These are phyloP conservation scores for Scaptomyza parva DNA, from an alignment of 2,888 invertebrate genomes.

Conservation along the genomic window DNA sequence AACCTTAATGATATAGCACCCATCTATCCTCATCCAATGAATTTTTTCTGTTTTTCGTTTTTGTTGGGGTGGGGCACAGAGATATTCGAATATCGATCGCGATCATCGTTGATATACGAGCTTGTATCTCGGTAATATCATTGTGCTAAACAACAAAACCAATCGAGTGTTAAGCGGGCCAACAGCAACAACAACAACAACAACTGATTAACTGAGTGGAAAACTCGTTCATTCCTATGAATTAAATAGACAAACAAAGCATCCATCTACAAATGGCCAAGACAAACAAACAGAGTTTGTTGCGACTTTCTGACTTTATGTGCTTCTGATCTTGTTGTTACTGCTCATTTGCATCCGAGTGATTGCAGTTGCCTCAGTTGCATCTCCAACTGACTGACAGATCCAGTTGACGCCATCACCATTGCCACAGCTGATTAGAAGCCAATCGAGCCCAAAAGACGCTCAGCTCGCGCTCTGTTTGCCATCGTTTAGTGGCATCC, in stretches of 20 bases:
- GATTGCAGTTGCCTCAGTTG: conserved; percentile 47
- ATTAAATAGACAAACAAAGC: conserved; percentile 62
- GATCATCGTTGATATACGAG: conserved; percentile 55
- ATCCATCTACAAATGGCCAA: conserved; percentile 66
- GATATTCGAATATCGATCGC: conserved; percentile 34
- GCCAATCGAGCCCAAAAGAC: conserved; percentile 66
- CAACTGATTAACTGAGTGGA: conserved; percentile 29
- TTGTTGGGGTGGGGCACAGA: conserved; percentile 49
- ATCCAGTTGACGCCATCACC: conserved; percentile 68
- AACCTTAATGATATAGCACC: conserved; percentile 73
- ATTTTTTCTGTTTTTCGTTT: conserved; percentile 2
- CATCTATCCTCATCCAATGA: conserved; percentile 38
- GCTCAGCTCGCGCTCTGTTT: conserved; percentile 69
- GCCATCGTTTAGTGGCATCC: conserved; percentile 77
- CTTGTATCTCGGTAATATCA: conserved; percentile 42
- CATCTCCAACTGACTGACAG: conserved; percentile 38
- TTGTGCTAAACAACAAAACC: conserved; percentile 78
- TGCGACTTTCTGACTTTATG: conserved; percentile 46
- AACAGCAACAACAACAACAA: conserved; percentile 39
- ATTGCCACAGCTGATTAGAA: conserved; percentile 70
- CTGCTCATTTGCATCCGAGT: conserved; percentile 77
- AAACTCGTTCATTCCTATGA: conserved; percentile 58
- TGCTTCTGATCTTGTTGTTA: conserved; percentile 69
- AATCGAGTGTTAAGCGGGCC: conserved; percentile 77
- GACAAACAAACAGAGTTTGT: conserved; percentile 61